Percentiles rank a stretch among this genome's conserved stretches.
Conservation (phyloP, 1,140 invertebrate species). For the Hycleus phaleratus region DNA sequence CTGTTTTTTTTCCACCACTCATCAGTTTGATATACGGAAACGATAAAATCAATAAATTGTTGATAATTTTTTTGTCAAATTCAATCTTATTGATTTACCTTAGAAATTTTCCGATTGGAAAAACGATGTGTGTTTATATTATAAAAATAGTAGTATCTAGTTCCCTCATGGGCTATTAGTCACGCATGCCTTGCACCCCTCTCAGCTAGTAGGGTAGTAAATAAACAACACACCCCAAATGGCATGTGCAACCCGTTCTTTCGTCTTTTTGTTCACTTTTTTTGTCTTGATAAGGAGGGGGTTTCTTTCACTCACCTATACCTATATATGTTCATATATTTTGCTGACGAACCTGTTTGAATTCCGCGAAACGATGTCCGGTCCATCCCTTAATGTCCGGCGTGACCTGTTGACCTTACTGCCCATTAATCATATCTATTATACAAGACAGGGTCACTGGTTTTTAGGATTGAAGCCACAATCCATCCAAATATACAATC, state of each 20-base stretch:
- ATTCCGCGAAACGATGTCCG: conserved; percentile 22
- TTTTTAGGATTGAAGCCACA: conserved; percentile 10
- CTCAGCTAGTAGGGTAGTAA: conserved; percentile 22
- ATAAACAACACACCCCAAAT: conserved; percentile 30
- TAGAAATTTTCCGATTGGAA: too few relatives aligned
- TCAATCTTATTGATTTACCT: too few relatives aligned
- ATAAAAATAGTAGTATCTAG: neutral
- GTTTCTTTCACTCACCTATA: too few relatives aligned
- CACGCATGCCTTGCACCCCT: conserved; percentile 29
- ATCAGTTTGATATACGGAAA: too few relatives aligned
- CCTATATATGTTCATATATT: too few relatives aligned
- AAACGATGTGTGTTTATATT: too few relatives aligned
- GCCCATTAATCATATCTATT: conserved; percentile 39
- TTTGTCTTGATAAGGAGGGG: conserved; percentile 7
- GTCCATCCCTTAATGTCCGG: conserved; percentile 34
- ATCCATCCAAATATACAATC: neutral
- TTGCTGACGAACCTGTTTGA: conserved; percentile 13
- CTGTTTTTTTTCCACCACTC: too few relatives aligned
- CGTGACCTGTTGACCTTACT: conserved; percentile 30
- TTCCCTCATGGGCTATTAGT: conserved; percentile 24
- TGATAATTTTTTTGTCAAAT: too few relatives aligned
- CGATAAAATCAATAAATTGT: too few relatives aligned
- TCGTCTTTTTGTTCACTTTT: conserved; percentile 11
- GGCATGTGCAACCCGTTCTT: conserved; percentile 25
- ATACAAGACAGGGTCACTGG: conserved; percentile 29